Evolutionary conservation across 2,113 vertebrate genomes (phyloP).

Genomic region (Lagopus leucura): DNA sequence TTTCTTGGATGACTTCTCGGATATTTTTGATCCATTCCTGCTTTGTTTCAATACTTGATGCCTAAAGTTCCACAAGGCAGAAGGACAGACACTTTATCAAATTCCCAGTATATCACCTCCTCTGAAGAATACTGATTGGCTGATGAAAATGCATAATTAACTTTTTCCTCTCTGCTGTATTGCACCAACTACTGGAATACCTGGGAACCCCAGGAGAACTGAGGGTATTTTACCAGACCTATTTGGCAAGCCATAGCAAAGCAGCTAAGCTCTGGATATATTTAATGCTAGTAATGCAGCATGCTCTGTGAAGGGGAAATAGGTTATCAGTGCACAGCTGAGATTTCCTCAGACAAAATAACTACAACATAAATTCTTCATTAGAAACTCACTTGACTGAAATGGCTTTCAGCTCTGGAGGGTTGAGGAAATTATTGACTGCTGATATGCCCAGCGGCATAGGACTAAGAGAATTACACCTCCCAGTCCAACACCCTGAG

Average conservation of each 20-base stretch:
- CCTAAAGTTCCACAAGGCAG: conserved; percentile 77
- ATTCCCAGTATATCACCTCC: background rate
- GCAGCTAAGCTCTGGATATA: conserved; percentile 30
- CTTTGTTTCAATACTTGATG: conserved; percentile 93
- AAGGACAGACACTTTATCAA: background rate
- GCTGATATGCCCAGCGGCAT: background rate
- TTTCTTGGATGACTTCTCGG: conserved; percentile 97
- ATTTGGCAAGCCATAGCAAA: conserved; percentile 27
- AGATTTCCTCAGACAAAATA: conserved; percentile 26
- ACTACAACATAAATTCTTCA: background rate
- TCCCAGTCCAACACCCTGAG: background rate
- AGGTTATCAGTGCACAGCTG: conserved; percentile 15
- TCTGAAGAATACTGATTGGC: background rate
- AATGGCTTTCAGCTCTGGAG: background rate
- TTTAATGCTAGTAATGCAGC: background rate
- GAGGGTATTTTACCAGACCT: background rate
- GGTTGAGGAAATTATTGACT: background rate
- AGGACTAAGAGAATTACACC: background rate
- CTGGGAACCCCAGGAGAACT: background rate
- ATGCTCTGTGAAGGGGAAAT: background rate
- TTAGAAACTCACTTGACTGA: background rate
- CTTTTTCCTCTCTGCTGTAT: background rate
- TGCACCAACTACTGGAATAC: background rate
- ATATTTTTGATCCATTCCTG: conserved; percentile 99
- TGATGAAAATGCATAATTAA: background rate